Conservation (phyloP, 2,888 invertebrate species). For the Pharmacophagus antenor region DNA sequence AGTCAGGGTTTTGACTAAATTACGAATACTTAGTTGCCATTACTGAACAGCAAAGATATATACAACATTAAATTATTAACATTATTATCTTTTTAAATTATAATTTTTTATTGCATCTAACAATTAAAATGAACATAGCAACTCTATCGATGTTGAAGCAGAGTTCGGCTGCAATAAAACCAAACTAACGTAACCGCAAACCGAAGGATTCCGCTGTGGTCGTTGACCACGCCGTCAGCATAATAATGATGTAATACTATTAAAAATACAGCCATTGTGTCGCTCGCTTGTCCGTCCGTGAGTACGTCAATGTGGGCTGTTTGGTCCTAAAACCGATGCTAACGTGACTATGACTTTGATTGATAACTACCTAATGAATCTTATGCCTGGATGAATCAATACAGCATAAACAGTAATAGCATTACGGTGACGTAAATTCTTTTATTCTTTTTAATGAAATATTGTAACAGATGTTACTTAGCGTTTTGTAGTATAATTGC, state of each 20-base stretch:
- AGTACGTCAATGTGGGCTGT: constrained; percentile 19
- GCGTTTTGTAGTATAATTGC: too few relatives aligned
- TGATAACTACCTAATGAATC: constrained; percentile 10
- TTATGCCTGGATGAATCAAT: not conserved
- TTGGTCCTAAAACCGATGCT: constrained; percentile 21
- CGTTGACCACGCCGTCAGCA: constrained; percentile 31
- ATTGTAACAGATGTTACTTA: too few relatives aligned
- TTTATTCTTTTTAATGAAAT: not conserved
- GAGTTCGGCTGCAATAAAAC: constrained; percentile 12
- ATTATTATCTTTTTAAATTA: too few relatives aligned
- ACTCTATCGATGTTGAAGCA: not conserved
- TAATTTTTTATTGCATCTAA: not conserved
- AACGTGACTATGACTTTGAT: constrained; percentile 13
- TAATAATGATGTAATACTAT: constrained; percentile 33
- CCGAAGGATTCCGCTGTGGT: constrained; percentile 29
- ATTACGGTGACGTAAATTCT: not conserved
- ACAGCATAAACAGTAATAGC: not conserved
- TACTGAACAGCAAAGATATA: too few relatives aligned
- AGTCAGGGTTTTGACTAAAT: too few relatives aligned
- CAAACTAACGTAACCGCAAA: constrained; percentile 19
- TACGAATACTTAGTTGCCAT: too few relatives aligned
- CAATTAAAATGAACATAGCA: not conserved
- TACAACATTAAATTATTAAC: too few relatives aligned
- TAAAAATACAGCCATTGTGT: constrained; percentile 26
- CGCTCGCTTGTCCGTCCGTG: constrained; percentile 16